phyloP scores from a whole-genome alignment of 2,888 invertebrate genomes.

The Eurytoma adleriae region DNA sequence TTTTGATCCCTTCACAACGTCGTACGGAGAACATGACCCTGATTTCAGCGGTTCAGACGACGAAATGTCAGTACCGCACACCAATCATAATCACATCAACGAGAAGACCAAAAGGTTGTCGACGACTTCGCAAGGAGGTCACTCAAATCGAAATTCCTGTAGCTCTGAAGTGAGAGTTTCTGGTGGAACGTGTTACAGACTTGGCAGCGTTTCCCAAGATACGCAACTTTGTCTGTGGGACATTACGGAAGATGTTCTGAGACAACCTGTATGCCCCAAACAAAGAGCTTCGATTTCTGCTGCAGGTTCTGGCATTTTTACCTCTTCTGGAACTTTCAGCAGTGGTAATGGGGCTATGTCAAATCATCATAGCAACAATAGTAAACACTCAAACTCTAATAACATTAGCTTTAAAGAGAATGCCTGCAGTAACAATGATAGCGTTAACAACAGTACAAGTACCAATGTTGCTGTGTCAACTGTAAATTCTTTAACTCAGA shows the following conservation, averaged over 20 bases:
- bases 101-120: slow-evolving; percentile 70
- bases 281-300: slow-evolving; percentile 73
- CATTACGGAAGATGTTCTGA: slow-evolving; percentile 94
- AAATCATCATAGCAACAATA: slow-evolving; percentile 69
- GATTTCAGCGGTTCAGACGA: slow-evolving; percentile 80
- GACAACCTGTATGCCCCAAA: slow-evolving; percentile 81
- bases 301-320: slow-evolving; percentile 69
- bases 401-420: slow-evolving; percentile 70
- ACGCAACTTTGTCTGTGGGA: slow-evolving; percentile 99
- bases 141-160: slow-evolving; percentile 75
- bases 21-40: slow-evolving; percentile 79
- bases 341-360: slow-evolving; percentile 72
- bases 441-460: slow-evolving; percentile 69
- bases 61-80: slow-evolving; percentile 74
- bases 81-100: slow-evolving; percentile 70
- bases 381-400: slow-evolving; percentile 71
- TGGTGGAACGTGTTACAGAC: slow-evolving; percentile 84
- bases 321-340: slow-evolving; percentile 71
- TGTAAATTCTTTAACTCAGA: slow-evolving; percentile 84
- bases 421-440: slow-evolving; percentile 66
- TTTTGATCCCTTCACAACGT: slow-evolving; percentile 91
- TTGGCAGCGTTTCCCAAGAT: slow-evolving; percentile 98
- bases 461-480: slow-evolving; percentile 76
- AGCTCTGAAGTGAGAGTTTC: slow-evolving; percentile 74
- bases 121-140: slow-evolving; percentile 67